A percentile compares a stretch with the other conserved stretches of the same genome.
These are phyloP conservation scores for Pseudochirops cupreus DNA, from an alignment of 2,797 vertebrate genomes.

Conservation along the genomic window DNA sequence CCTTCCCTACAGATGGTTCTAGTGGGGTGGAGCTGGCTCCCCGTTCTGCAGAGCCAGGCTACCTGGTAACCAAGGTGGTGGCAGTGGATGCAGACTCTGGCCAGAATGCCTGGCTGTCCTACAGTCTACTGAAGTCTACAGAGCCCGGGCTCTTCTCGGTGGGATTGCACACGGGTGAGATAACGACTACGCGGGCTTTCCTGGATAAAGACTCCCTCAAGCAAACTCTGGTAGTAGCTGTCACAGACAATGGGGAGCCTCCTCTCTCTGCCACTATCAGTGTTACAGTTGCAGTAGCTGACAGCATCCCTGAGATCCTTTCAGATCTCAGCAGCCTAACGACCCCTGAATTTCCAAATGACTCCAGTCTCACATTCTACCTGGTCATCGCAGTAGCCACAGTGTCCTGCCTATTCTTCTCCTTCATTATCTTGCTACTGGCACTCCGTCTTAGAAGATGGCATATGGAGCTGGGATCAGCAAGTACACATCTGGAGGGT, in stretches of 20 bases:
- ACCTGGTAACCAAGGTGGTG: constrained; percentile 78
- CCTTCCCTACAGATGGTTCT: constrained; percentile 91
- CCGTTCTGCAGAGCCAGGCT: constrained; percentile 88
- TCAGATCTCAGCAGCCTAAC: constrained; percentile 63
- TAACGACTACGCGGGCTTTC: constrained; percentile 62
- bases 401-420: constrained; percentile 84
- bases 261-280: constrained; percentile 72
- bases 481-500: constrained; percentile 45
- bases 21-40: constrained; percentile 92
- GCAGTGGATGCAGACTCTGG: constrained; percentile 74
- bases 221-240: constrained; percentile 78
- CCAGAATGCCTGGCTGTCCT: constrained; percentile 78
- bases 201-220: constrained; percentile 80
- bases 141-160: constrained; percentile 67
- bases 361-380: constrained; percentile 80
- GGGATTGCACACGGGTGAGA: constrained; percentile 73
- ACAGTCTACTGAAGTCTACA: constrained; percentile 69
- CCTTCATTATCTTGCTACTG: constrained; percentile 75
- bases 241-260: constrained; percentile 80
- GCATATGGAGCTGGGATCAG: constrained; percentile 66
- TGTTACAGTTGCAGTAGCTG: constrained; percentile 70
- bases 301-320: constrained; percentile 76
- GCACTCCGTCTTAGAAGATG: constrained; percentile 71
- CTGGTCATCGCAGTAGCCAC: constrained; percentile 81
- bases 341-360: not conserved